Conservation (phyloP, 2,797 vertebrate genomes). For the Toxotes lorentzi region DNA sequence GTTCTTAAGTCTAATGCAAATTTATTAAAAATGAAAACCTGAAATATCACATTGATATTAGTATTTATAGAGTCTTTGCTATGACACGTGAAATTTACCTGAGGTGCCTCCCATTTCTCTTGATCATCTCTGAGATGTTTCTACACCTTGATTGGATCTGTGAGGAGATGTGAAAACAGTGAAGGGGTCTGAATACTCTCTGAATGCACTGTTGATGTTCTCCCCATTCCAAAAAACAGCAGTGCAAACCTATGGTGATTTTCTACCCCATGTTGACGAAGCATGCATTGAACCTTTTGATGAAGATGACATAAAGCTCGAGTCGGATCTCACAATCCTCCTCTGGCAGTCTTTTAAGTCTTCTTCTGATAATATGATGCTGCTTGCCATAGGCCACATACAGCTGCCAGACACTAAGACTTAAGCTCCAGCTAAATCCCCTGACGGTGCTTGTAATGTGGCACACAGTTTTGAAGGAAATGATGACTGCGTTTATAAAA, state of each 20-base stretch:
- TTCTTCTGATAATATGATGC: slow-evolving; percentile 63
- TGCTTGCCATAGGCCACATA: slow-evolving; percentile 74
- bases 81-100: no score
- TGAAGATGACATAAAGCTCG: slow-evolving; percentile 57
- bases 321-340: slow-evolving; percentile 64
- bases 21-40: no score
- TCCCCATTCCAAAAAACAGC: slow-evolving; percentile 8
- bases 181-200: no score
- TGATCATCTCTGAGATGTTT: no score
- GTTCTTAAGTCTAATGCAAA: no score
- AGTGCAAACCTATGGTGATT: slow-evolving; percentile 26
- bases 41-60: no score
- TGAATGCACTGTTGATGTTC: slow-evolving; percentile 8
- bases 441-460: slow-evolving; percentile 76
- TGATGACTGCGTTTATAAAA: slow-evolving; percentile 65
- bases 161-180: no score
- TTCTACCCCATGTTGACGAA: slow-evolving; percentile 34
- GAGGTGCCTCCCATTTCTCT: no score
- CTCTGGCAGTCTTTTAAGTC: slow-evolving; percentile 61
- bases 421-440: slow-evolving; percentile 71
- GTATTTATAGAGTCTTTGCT: no score
- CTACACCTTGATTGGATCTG: no score
- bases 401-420: slow-evolving; percentile 74
- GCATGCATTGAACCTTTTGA: slow-evolving; percentile 60
- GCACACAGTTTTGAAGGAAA: slow-evolving; percentile 67